phyloP scores from a whole-genome alignment of 2,113 vertebrate species.

The Helogale parvula region DNA sequence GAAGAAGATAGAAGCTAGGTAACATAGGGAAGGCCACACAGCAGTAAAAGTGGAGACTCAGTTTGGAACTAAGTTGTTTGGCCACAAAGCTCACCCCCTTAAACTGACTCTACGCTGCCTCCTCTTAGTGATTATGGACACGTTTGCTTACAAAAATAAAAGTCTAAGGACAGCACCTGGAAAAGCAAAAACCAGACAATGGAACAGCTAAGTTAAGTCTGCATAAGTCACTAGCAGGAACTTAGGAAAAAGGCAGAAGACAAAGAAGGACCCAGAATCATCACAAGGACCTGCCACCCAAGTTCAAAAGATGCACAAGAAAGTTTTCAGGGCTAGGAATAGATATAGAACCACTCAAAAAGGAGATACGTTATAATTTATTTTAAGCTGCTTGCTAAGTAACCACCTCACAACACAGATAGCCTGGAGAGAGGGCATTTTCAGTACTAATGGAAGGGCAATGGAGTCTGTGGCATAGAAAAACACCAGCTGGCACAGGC shows the following conservation, averaged over 20 bases:
- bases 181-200: background rate
- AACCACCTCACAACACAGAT: background rate
- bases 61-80: background rate
- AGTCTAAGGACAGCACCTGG: background rate
- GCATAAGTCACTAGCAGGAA: background rate
- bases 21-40: background rate
- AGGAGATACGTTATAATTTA: background rate
- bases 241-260: background rate
- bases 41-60: background rate
- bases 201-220: background rate
- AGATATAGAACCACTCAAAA: background rate
- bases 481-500: background rate
- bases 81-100: background rate
- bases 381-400: background rate
- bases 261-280: background rate
- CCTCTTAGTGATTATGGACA: background rate
- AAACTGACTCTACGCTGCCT: background rate
- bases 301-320: conserved; percentile 16
- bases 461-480: background rate
- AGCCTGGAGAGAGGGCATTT: background rate
- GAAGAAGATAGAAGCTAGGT: background rate
- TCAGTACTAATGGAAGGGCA: background rate
- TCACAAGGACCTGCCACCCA: background rate
- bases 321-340: background rate
- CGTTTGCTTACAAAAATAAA: background rate